A percentile compares a stretch with the other conserved stretches of the same genome.
Evolutionary conservation across 2,888 invertebrate genomes (phyloP).

Genomic region (Nycteola revayana): DNA sequence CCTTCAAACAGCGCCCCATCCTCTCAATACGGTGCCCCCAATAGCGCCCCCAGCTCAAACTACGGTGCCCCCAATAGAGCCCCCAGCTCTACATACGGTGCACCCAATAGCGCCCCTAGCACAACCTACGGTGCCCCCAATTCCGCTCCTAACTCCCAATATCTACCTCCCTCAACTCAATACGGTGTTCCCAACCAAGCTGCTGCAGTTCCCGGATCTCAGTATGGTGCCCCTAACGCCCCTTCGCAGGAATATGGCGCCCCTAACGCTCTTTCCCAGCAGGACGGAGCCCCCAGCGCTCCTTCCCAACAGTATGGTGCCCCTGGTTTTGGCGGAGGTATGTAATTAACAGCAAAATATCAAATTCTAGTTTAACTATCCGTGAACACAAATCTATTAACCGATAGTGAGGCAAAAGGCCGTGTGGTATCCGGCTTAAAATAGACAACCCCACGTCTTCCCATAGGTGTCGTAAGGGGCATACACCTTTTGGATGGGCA

Average conservation of each 20-base stretch:
- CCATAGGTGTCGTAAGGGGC: too few relatives aligned
- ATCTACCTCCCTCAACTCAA: conserved; percentile 5
- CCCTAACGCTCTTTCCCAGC: conserved; percentile 7
- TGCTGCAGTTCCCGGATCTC: background rate
- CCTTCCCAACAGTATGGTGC: conserved; percentile 53
- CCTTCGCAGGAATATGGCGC: conserved; percentile 53
- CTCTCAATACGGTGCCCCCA: conserved; percentile 31
- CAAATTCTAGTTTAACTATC: too few relatives aligned
- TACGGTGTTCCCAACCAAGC: conserved; percentile 1
- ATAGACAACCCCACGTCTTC: too few relatives aligned
- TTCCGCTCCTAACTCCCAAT: conserved; percentile 3
- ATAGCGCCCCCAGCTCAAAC: conserved; percentile 17
- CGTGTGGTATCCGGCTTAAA: too few relatives aligned
- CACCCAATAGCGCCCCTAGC: conserved; percentile 8
- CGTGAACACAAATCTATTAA: too few relatives aligned
- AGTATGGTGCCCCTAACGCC: conserved; percentile 13
- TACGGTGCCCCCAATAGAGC: conserved; percentile 27
- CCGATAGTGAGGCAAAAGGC: too few relatives aligned
- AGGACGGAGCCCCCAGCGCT: background rate
- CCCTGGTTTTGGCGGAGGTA: conserved; percentile 41
- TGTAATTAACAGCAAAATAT: too few relatives aligned
- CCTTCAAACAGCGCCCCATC: conserved; percentile 26
- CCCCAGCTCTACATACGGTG: conserved; percentile 11
- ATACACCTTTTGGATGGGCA: too few relatives aligned
- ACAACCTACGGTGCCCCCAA: background rate